Percentiles rank a stretch among this genome's conserved stretches.
phyloP scores from a whole-genome alignment of 2,888 invertebrate genomes.

The Oscheius onirici region DNA sequence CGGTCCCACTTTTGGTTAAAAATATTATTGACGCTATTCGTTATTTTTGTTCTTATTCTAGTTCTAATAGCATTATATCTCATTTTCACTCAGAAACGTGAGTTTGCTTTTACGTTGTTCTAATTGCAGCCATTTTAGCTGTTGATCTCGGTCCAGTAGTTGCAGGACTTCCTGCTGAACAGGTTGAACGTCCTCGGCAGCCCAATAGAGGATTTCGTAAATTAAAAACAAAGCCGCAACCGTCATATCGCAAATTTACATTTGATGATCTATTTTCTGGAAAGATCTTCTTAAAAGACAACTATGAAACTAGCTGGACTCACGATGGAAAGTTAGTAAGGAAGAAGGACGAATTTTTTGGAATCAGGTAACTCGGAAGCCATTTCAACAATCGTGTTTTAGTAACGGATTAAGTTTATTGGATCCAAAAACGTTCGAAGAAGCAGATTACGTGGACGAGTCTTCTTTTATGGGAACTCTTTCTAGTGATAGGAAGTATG shows the following conservation, averaged over 20 bases:
- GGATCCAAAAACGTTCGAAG: conserved; percentile 18
- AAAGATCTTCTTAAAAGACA: conserved; percentile 39
- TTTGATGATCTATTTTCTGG: conserved; percentile 47
- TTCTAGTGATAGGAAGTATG: conserved; percentile 41
- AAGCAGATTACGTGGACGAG: conserved; percentile 24
- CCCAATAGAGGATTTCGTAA: conserved; percentile 26
- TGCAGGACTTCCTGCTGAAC: neutral
- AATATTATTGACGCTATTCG: conserved; percentile 35
- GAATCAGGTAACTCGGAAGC: neutral
- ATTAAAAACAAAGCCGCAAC: conserved; percentile 6
- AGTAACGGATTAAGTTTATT: conserved; percentile 7
- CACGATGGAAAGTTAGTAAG: conserved; percentile 42
- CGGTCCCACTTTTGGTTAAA: conserved; percentile 21
- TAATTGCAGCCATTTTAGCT: conserved; percentile 35
- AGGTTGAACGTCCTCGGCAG: neutral
- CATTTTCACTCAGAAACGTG: conserved; percentile 49
- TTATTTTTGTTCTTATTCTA: conserved; percentile 37
- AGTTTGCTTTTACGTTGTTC: conserved; percentile 5
- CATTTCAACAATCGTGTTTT: neutral
- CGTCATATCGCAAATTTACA: conserved; percentile 42
- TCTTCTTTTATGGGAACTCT: conserved; percentile 24
- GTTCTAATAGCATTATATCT: conserved; percentile 39
- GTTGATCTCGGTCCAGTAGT: conserved; percentile 35
- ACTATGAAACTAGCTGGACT: conserved; percentile 40
- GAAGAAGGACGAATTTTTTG: conserved; percentile 38